These are phyloP conservation scores for Empidonax traillii DNA, from an alignment of 2,113 vertebrate genomes.

Conservation along the genomic window DNA sequence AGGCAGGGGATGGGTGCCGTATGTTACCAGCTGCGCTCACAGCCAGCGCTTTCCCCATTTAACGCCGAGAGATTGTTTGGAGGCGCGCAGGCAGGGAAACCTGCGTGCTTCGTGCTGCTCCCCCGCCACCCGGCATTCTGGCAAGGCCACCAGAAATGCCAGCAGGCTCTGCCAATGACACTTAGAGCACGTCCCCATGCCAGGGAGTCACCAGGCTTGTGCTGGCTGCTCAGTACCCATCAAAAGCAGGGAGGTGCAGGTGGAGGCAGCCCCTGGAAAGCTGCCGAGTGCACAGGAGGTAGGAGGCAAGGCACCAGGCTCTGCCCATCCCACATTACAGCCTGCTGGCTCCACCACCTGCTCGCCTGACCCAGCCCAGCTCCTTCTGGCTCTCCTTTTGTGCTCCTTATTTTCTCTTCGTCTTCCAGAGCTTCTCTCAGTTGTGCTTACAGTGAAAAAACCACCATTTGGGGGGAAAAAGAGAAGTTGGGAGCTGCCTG, in stretches of 20 bases:
- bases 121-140: neutral
- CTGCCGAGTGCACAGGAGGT: rapidly evolving
- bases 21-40: constrained; percentile 63
- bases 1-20: constrained; percentile 62
- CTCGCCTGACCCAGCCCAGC: neutral
- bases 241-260: rapidly evolving
- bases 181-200: neutral
- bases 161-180: neutral
- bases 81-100: neutral
- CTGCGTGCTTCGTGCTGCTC: neutral
- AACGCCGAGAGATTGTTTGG: neutral
- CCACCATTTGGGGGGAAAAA: rapidly evolving
- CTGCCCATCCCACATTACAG: neutral
- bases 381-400: neutral
- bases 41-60: neutral
- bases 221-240: neutral
- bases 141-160: constrained; percentile 29
- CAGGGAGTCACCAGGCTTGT: neutral
- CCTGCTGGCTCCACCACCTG: neutral
- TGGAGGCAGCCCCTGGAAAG: neutral
- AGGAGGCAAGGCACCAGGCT: neutral
- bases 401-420: rapidly evolving
- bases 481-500: neutral
- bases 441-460: neutral
- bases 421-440: neutral